Base-by-base conservation (phyloP, 2,888 invertebrate genomes). In the Cantharis nigra region DNA sequence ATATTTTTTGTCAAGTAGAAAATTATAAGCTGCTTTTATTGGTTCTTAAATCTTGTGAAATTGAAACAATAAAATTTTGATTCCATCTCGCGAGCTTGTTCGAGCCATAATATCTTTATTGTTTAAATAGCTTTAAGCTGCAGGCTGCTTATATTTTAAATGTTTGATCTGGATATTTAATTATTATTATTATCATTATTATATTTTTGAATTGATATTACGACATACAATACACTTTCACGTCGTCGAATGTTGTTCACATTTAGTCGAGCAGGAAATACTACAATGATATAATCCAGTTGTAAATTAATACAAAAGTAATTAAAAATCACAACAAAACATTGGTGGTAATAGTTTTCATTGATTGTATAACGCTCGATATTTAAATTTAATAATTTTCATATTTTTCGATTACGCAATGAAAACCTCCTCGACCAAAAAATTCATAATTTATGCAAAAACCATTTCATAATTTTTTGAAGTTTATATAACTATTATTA, bases 231-330 rank as follows among this genome's bases (percentile, higher is more conserved):
- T 26, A 69, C 9, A 74, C 78, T 78, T 78, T 78, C 78, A 78
- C 78, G 62, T 70, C 63, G 71, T 72, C 70, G 70, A 73, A 73
- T 70, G 72, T 65, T 75, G 70, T 75, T 72, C 63, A 75, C 73
- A 75, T 75, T 78, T 75, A 73, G 78, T 62, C 70, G 72, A 78
- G 72, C 75, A 75, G 78, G 78, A 78, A 78, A 75, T 74, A 72
- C 26, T 67, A 67, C 14, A 64, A 69, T 76, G 73, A 72, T 70
- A 76, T 73, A 76, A 76, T 76, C 69, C 26, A 49, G 16, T 72
- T 75, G 64, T 23, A 71, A 78, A 78, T 75, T 78, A 75, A 75
- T 75, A 72, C 69, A 28, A 67, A 67, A 72, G 63, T 69, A 70
- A 69, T 69, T 67, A 67, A 67, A 67, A 67, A 67, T 67, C n/a